Conservation (phyloP, 2,888 invertebrate species). For the Marasmarcha lunaedactyla region DNA sequence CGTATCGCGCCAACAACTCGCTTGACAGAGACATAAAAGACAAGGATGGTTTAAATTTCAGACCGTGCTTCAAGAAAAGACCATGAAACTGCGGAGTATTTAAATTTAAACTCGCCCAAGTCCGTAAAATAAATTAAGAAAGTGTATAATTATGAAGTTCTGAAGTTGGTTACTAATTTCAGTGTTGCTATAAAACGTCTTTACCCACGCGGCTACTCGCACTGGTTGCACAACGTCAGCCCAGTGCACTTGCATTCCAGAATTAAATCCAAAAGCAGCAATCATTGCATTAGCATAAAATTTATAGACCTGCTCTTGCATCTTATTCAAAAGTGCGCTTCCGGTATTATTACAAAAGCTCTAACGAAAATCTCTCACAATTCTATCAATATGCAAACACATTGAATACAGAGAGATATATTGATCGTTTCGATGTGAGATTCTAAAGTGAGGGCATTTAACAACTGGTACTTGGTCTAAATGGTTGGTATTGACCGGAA, state of each 20-base stretch:
- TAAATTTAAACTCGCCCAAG: too few species aligned
- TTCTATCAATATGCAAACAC: too few species aligned
- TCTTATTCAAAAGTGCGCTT: not conserved
- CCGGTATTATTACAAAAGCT: not conserved
- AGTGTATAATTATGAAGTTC: too few species aligned
- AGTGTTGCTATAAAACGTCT: conserved; percentile 13
- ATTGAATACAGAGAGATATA: too few species aligned
- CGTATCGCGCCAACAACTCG: not conserved
- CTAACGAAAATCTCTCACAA: too few species aligned
- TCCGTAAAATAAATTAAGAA: too few species aligned
- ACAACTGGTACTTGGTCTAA: too few species aligned
- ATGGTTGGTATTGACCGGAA: not conserved
- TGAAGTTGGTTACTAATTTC: not conserved
- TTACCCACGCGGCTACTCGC: conserved; percentile 44
- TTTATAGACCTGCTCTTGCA: conserved; percentile 22
- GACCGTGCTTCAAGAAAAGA: not conserved
- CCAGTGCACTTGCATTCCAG: conserved; percentile 32
- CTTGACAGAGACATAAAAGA: not conserved
- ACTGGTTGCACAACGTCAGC: conserved; percentile 36
- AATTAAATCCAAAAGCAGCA: conserved; percentile 25
- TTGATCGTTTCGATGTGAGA: too few species aligned
- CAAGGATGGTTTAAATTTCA: not conserved
- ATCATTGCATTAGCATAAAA: conserved; percentile 48
- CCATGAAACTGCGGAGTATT: too few species aligned
- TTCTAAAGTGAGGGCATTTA: too few species aligned